Evolutionary conservation across 1,140 invertebrate genomes (phyloP), one percentile per base, ranked within the genome.

Genomic region (Rhyzopertha dominica): DNA sequence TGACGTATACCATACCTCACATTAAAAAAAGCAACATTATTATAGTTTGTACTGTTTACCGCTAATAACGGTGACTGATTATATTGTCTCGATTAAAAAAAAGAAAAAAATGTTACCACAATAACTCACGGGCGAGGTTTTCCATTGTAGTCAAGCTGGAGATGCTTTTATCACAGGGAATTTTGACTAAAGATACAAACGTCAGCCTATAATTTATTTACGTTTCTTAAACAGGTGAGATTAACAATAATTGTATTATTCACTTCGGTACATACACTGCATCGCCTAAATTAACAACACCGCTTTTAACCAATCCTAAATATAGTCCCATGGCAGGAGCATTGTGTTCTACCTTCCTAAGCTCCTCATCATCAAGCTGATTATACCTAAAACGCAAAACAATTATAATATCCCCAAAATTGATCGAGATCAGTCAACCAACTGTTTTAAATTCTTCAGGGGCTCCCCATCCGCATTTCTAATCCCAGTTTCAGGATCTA

Each of bases 371-470:
- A 19, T 46, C 39, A 16, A 46, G 12, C 18, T 29, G 28, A 9
- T 43, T 16, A 34, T 50, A 50, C 23, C 47, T 49, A 25, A 7
- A 41, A 45, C 12, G 24, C 31, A 18, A 16, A n/a, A 36, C 14
- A 7, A 7, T 7, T 18, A 13, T 30, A 18, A 35, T 19, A 4
- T 35, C n/a, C 32, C 19, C 12, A 39, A 23, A 19, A 26, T 47
- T 35, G n/a, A 13, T 18, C 24, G 28, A 43, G 32, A 14, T 37
- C 4, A 5, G 9, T 17, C 38, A 47, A 49, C 22, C 53, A 61
- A 74, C 73, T 47, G 63, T 59, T 63, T 72, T 17, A 80, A 58
- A 7, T 74, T 74, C 37, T 74, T 77, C 1, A 79, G 51, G 2
- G 77, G 78, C 35, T 80, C 73, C 0, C 63, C 54, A 19, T 74